These are phyloP conservation scores for Mionectes olivaceus DNA, from an alignment of 2,797 vertebrate genomes.

Conservation along the genomic window DNA sequence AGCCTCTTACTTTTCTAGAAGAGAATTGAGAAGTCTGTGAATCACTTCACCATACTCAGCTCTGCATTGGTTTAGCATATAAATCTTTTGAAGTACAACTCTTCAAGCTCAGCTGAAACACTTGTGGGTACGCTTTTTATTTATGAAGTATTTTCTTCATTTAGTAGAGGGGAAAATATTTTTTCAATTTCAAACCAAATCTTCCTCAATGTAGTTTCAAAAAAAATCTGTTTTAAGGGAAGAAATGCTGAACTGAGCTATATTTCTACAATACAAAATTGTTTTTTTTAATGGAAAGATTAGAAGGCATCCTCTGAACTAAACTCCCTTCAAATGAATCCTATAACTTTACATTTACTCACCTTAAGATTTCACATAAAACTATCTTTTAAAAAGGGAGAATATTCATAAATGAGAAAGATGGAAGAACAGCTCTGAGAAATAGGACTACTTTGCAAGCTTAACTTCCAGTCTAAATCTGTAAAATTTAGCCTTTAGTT, in stretches of 20 bases:
- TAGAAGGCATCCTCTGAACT: background rate
- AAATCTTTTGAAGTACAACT: slow-evolving; percentile 29
- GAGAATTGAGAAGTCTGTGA: background rate
- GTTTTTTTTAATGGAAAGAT: background rate
- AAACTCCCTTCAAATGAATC: background rate
- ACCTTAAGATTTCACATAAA: background rate
- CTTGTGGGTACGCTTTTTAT: background rate
- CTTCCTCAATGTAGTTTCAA: background rate
- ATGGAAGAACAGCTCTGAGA: background rate
- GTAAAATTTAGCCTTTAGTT: background rate
- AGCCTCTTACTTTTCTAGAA: slow-evolving; percentile 23
- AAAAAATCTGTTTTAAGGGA: slow-evolving; percentile 44
- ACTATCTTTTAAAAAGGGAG: background rate
- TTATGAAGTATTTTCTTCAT: slow-evolving; percentile 43
- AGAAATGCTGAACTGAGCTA: background rate
- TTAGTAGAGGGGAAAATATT: slow-evolving; percentile 38
- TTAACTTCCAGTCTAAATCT: background rate
- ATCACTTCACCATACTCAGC: background rate
- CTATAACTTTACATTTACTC: background rate
- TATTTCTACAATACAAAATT: background rate
- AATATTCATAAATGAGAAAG: background rate
- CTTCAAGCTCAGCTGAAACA: slow-evolving; percentile 42
- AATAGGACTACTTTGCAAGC: background rate
- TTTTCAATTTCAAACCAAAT: background rate
- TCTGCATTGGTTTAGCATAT: background rate